Conservation (phyloP, 2,113 vertebrate genomes). For the Entomyzon cyanotis region DNA sequence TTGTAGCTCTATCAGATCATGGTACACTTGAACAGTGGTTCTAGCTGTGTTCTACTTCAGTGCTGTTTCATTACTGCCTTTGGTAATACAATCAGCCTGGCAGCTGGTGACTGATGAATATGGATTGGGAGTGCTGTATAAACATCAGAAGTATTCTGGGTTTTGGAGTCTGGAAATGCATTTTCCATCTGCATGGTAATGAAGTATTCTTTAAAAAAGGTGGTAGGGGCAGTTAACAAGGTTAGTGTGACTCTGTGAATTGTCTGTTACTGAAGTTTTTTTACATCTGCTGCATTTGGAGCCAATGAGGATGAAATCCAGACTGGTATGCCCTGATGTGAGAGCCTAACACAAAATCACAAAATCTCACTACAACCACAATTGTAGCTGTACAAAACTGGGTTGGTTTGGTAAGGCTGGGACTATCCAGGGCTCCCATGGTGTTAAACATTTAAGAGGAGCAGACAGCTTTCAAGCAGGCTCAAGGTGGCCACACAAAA, state of each 20-base stretch:
- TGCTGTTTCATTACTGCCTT: not conserved
- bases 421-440: fast-evolving
- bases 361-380: not conserved
- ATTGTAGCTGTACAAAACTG: fast-evolving
- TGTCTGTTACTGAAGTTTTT: not conserved
- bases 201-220: not conserved
- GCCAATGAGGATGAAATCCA: not conserved
- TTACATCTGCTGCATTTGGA: not conserved
- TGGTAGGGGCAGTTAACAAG: not conserved
- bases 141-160: not conserved
- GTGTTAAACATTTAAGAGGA: not conserved
- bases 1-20: not conserved
- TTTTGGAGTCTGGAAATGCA: not conserved
- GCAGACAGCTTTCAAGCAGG: not conserved
- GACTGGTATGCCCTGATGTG: not conserved
- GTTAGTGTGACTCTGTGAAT: not conserved
- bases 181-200: not conserved
- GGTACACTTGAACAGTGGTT: not conserved
- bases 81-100: not conserved
- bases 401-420: not conserved
- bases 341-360: not conserved
- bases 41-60: not conserved
- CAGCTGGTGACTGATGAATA: not conserved
- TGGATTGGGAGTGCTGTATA: not conserved
- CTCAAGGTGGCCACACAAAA: not conserved